phyloP scores from a whole-genome alignment of 2,113 vertebrate genomes.

The Neomonachus schauinslandi region DNA sequence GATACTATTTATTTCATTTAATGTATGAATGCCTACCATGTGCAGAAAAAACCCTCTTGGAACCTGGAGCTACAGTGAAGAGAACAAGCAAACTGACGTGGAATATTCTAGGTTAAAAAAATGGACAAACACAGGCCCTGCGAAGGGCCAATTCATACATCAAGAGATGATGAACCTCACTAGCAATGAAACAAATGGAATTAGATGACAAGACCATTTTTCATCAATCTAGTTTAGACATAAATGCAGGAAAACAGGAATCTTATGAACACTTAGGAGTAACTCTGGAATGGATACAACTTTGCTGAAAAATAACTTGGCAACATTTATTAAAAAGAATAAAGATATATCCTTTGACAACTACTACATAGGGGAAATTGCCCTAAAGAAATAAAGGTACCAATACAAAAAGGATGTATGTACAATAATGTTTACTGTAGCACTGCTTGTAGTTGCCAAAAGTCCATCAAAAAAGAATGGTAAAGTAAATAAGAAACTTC shows the following conservation, averaged over 20 bases:
- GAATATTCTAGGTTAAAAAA: background rate
- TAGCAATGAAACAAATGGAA: background rate
- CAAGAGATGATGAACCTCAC: background rate
- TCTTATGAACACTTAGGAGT: background rate
- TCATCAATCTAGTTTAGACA: background rate
- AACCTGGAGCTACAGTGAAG: background rate
- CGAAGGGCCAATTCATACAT: background rate
- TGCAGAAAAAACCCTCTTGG: background rate
- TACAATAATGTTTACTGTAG: background rate
- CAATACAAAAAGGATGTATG: background rate
- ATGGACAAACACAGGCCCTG: background rate
- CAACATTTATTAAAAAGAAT: background rate
- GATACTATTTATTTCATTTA: background rate
- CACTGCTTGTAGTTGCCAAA: background rate
- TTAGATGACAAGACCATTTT: background rate
- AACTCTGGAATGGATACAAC: background rate
- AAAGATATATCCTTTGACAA: background rate
- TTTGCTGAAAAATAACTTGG: background rate
- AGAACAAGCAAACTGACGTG: background rate
- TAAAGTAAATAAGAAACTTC: background rate
- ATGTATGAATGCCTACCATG: background rate
- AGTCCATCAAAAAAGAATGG: background rate
- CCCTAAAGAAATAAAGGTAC: background rate
- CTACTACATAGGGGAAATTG: background rate
- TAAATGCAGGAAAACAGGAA: background rate